These are phyloP conservation scores for Agrypnus murinus DNA, from an alignment of 2,888 invertebrate genomes.

Conservation along the genomic window DNA sequence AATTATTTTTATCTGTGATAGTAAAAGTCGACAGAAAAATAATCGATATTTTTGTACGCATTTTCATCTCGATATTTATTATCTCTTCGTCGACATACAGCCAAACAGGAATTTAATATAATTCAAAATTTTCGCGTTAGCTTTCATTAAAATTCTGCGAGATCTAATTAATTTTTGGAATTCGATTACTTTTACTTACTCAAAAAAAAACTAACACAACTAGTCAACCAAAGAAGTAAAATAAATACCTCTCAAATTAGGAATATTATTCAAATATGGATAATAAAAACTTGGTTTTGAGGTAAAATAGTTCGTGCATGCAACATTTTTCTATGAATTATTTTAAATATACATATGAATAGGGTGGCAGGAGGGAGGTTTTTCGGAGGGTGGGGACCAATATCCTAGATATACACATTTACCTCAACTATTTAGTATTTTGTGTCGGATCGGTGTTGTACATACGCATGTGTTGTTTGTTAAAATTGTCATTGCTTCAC, in stretches of 20 bases:
- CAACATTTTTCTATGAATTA: constrained; percentile 59
- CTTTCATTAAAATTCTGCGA: not conserved
- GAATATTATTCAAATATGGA: constrained; percentile 32
- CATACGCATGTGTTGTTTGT: constrained; percentile 44
- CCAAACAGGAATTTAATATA: constrained; percentile 13
- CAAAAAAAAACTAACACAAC: not conserved
- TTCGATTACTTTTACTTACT: no score
- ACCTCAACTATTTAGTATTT: constrained; percentile 56
- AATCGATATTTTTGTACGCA: constrained; percentile 58
- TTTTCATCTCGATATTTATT: constrained; percentile 56
- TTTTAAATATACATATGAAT: constrained; percentile 55
- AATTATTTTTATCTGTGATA: constrained; percentile 61
- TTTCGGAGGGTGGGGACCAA: constrained; percentile 58
- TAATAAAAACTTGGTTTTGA: constrained; percentile 37
- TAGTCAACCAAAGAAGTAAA: no score
- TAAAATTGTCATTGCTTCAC: constrained; percentile 41
- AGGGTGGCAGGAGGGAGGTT: constrained; percentile 55
- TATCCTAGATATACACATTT: constrained; percentile 57
- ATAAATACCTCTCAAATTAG: constrained; percentile 20
- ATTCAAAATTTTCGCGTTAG: constrained; percentile 6
- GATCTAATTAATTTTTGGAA: not conserved
- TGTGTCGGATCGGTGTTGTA: constrained; percentile 42
- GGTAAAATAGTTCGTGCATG: constrained; percentile 51
- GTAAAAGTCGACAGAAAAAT: constrained; percentile 52
- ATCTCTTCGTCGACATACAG: constrained; percentile 49